These are phyloP conservation scores for Ceratotherium simum DNA, from an alignment of 2,113 vertebrate species.

Conservation along the genomic window DNA sequence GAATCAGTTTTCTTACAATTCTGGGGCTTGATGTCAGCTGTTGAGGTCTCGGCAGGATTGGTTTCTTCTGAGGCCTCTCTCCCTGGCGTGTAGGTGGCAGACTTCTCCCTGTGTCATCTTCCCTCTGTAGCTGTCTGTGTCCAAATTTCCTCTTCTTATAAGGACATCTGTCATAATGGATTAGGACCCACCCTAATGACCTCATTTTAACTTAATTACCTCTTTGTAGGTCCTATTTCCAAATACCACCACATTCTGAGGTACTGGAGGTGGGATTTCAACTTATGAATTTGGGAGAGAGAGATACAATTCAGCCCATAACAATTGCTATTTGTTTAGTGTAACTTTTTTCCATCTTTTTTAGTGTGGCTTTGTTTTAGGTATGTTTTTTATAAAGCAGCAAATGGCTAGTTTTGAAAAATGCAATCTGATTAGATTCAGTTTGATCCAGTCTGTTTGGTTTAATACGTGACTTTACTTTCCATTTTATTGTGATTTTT, in stretches of 20 bases:
- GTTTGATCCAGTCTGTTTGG: not conserved
- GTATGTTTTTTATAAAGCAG: not conserved
- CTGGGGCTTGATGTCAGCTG: not conserved
- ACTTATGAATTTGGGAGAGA: not conserved
- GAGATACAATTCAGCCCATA: not conserved
- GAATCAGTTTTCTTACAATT: not conserved
- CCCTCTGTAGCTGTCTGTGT: not conserved
- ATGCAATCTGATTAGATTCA: not conserved
- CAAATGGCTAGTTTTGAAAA: not conserved
- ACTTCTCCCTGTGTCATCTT: not conserved
- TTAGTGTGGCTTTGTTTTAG: not conserved
- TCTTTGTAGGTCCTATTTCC: not conserved
- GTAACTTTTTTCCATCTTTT: not conserved
- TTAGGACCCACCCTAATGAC: not conserved
- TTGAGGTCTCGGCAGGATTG: not conserved
- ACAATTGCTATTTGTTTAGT: not conserved
- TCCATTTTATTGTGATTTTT: constrained; percentile 1
- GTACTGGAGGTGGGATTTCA: not conserved
- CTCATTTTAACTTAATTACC: not conserved
- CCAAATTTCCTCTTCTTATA: not conserved
- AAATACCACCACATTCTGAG: not conserved
- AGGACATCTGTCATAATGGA: not conserved
- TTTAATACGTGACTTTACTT: not conserved
- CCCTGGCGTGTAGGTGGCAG: not conserved
- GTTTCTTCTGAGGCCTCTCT: not conserved